A percentile compares a stretch with the other conserved stretches of the same genome.
Conservation (phyloP, 2,888 invertebrate genomes). For the Melolontha melolontha region DNA sequence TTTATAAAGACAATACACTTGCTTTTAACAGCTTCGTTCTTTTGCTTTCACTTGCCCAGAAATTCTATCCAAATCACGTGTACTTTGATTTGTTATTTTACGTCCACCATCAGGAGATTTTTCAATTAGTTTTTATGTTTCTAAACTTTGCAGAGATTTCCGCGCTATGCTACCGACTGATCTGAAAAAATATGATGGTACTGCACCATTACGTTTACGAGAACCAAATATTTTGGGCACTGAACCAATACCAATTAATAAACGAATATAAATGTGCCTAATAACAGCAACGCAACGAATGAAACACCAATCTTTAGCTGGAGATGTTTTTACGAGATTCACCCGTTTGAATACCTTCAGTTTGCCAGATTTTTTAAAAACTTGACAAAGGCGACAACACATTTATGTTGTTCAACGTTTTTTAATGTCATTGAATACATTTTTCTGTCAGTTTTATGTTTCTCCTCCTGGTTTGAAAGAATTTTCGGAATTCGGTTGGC, state of each 20-base stretch:
- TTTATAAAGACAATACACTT: slow-evolving; percentile 55
- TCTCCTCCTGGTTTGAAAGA: no score
- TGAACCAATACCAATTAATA: slow-evolving; percentile 95
- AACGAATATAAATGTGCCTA: slow-evolving; percentile 94
- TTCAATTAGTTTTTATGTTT: slow-evolving; percentile 92
- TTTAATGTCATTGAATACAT: slow-evolving; percentile 96
- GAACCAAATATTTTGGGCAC: slow-evolving; percentile 98
- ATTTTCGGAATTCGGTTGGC: no score
- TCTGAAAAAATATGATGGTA: slow-evolving; percentile 95
- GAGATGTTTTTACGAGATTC: slow-evolving; percentile 95
- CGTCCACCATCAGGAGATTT: slow-evolving; percentile 92
- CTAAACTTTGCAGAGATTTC: slow-evolving; percentile 93
- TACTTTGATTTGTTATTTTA: slow-evolving; percentile 88
- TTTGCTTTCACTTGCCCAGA: slow-evolving; percentile 90
- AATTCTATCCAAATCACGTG: slow-evolving; percentile 97
- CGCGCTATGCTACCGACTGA: slow-evolving; percentile 92
- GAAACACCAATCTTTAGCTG: slow-evolving; percentile 98
- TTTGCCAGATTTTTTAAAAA: slow-evolving; percentile 97
- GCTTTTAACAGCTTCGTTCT: slow-evolving; percentile 62
- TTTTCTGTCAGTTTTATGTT: no score
- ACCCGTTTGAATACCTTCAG: slow-evolving; percentile 98
- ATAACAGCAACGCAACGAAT: slow-evolving; percentile 94
- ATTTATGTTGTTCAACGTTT: slow-evolving; percentile 98
- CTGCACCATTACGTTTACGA: slow-evolving; percentile 94
- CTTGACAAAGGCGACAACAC: slow-evolving; percentile 94